These are phyloP conservation scores for Sebastes vulpes DNA, from an alignment of 2,797 vertebrate genomes.

Conservation along the genomic window DNA sequence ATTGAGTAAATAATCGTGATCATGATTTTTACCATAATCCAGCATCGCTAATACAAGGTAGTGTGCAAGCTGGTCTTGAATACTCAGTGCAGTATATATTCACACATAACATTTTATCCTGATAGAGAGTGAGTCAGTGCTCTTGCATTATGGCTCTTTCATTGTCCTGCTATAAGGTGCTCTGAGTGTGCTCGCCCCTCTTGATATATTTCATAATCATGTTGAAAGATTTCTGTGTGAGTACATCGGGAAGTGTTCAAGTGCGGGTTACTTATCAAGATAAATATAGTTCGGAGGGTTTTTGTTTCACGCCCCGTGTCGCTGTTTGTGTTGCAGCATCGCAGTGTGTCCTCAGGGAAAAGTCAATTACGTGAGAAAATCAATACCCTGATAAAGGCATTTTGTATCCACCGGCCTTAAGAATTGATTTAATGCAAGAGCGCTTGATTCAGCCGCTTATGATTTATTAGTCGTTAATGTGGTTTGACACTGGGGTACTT, in stretches of 20 bases:
- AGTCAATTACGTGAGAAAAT: slow-evolving; percentile 71
- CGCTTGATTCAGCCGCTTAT: slow-evolving; percentile 69
- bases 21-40: no score
- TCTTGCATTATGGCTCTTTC: neutral
- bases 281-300: slow-evolving; percentile 30
- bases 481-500: slow-evolving; percentile 32
- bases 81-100: neutral
- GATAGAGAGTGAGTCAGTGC: neutral
- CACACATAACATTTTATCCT: neutral
- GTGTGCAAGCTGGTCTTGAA: neutral
- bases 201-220: slow-evolving; percentile 30
- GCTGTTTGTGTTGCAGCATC: slow-evolving; percentile 41
- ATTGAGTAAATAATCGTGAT: no score
- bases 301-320: slow-evolving; percentile 1
- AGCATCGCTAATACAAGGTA: no score
- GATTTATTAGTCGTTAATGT: slow-evolving; percentile 73
- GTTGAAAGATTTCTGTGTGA: slow-evolving; percentile 13
- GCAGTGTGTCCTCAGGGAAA: slow-evolving; percentile 34
- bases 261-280: slow-evolving; percentile 45
- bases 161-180: neutral
- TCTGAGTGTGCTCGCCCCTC: neutral
- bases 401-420: slow-evolving; percentile 49
- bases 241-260: slow-evolving; percentile 14
- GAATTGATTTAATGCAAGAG: slow-evolving; percentile 74
- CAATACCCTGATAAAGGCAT: slow-evolving; percentile 72